Percentiles rank a stretch among this genome's conserved stretches.
Evolutionary conservation across 2,797 vertebrate genomes (phyloP).

Genomic region (Luscinia megarhynchos): DNA sequence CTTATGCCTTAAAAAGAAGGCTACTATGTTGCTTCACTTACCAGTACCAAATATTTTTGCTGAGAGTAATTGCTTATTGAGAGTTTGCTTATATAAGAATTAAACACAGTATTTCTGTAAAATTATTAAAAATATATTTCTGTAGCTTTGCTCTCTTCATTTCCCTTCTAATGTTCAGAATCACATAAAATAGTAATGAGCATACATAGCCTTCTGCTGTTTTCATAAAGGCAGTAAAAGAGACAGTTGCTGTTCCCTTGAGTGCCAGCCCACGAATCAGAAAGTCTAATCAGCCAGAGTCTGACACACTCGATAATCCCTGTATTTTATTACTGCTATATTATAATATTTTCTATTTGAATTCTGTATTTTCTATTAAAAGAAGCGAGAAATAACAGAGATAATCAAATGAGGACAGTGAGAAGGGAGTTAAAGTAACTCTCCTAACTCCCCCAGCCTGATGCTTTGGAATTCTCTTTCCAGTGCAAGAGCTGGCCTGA

Average conservation of each 20-base stretch:
- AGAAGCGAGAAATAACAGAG: background rate
- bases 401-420: background rate
- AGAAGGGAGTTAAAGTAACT: background rate
- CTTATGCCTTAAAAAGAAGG: background rate
- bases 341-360: slow-evolving; percentile 44
- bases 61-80: background rate
- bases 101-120: background rate
- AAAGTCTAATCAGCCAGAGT: slow-evolving; percentile 60
- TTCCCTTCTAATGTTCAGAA: slow-evolving; percentile 40
- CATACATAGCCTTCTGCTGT: slow-evolving; percentile 64
- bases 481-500: background rate
- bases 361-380: slow-evolving; percentile 25
- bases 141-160: background rate
- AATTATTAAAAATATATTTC: slow-evolving; percentile 49
- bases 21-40: background rate
- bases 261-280: slow-evolving; percentile 62
- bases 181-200: slow-evolving; percentile 66
- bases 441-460: background rate
- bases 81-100: slow-evolving; percentile 11
- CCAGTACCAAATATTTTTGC: background rate
- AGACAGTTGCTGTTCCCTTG: slow-evolving; percentile 66
- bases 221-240: slow-evolving; percentile 67
- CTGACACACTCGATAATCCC: slow-evolving; percentile 50
- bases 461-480: background rate
- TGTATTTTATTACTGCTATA: slow-evolving; percentile 63